Evolutionary conservation across 2,113 vertebrate genomes (phyloP).

Genomic region (Plectropomus leopardus): DNA sequence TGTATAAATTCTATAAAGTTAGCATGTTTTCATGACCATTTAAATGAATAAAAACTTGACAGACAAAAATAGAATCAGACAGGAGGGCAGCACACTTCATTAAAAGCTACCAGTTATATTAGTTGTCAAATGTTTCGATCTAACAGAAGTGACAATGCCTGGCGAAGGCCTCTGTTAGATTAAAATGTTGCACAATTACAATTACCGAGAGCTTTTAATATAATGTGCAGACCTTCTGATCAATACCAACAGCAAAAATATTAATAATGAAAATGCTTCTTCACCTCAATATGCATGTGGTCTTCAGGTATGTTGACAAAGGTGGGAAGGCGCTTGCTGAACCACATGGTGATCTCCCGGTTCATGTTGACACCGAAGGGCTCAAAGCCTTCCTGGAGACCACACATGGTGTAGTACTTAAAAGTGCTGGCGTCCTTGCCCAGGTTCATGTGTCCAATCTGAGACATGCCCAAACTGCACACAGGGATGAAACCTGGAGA

Average conservation of each 20-base stretch:
- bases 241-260: background rate
- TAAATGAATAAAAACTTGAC: too few relatives aligned
- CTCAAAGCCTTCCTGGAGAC: slow-evolving; percentile 97
- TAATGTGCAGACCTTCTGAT: too few relatives aligned
- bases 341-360: slow-evolving; percentile 97
- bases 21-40: too few relatives aligned
- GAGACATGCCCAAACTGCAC: slow-evolving; percentile 92
- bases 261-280: background rate
- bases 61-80: too few relatives aligned
- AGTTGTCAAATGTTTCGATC: too few relatives aligned
- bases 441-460: slow-evolving; percentile 96
- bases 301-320: slow-evolving; percentile 92
- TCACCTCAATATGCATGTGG: slow-evolving; percentile 94
- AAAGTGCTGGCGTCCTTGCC: slow-evolving; percentile 96
- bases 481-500: slow-evolving; percentile 92
- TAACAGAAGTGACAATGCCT: too few relatives aligned
- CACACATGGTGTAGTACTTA: slow-evolving; percentile 98
- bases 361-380: slow-evolving; percentile 99
- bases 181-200: too few relatives aligned
- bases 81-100: too few relatives aligned
- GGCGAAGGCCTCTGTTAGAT: too few relatives aligned
- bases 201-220: too few relatives aligned
- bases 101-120: too few relatives aligned
- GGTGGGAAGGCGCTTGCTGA: slow-evolving; percentile 98
- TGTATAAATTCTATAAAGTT: too few relatives aligned